Percentiles rank a stretch among this genome's conserved stretches.
Evolutionary conservation across 2,888 invertebrate genomes (phyloP).

Genomic region (Phortica magna): DNA sequence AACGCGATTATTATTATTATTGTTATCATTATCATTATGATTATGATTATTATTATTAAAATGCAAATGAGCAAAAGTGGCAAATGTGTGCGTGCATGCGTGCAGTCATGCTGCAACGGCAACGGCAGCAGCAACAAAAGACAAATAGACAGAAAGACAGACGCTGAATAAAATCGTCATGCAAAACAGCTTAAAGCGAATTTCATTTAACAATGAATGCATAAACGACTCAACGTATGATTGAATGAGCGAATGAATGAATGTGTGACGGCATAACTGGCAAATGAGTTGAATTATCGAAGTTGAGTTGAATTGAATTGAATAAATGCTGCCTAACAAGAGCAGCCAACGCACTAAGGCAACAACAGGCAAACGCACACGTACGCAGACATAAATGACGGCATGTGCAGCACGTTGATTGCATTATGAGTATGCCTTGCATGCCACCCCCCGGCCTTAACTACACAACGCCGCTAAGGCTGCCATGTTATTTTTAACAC

Average conservation of each 20-base stretch:
- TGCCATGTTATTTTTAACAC: background rate
- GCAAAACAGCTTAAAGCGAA: slow-evolving; percentile 64
- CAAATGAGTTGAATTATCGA: background rate
- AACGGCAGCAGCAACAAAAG: slow-evolving; percentile 41
- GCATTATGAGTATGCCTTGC: slow-evolving; percentile 23
- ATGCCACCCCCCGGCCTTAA: too few relatives aligned
- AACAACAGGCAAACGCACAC: too few relatives aligned
- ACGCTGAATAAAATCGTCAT: slow-evolving; percentile 38
- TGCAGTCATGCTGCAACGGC: slow-evolving; percentile 4
- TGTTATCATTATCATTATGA: slow-evolving; percentile 46
- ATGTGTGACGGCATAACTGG: slow-evolving; percentile 26
- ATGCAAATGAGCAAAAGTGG: slow-evolving; percentile 61
- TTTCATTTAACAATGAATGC: slow-evolving; percentile 49
- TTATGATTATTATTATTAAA: slow-evolving; percentile 64
- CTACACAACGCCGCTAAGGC: background rate
- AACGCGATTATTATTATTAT: slow-evolving; percentile 31
- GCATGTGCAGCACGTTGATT: slow-evolving; percentile 29
- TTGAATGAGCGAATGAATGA: slow-evolving; percentile 29
- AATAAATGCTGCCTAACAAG: slow-evolving; percentile 36
- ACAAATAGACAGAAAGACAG: slow-evolving; percentile 23
- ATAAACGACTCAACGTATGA: slow-evolving; percentile 28
- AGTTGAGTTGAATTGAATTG: background rate
- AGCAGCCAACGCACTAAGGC: slow-evolving; percentile 40
- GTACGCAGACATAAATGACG: slow-evolving; percentile 13
- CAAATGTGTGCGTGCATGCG: slow-evolving; percentile 5